phyloP scores from a whole-genome alignment of 92 coral and sea anemone genomes.

The Epizoanthus stellaris region DNA sequence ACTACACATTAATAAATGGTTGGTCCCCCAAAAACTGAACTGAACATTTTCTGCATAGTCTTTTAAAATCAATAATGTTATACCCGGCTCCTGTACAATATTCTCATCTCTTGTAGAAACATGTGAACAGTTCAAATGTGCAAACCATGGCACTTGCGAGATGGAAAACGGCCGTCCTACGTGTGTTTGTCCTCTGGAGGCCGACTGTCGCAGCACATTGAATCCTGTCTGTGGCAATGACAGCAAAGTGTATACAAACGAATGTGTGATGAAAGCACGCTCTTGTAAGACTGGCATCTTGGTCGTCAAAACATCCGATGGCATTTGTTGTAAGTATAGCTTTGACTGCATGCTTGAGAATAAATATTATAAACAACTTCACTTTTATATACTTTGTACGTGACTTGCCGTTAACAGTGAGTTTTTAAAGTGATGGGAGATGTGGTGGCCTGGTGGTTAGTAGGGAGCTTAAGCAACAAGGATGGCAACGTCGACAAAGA shows the following conservation, averaged over 20 bases:
- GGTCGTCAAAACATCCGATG: slow-evolving; percentile 68
- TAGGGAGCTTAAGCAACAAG: no score
- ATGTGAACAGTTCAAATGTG: slow-evolving; percentile 71
- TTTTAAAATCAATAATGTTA: no score
- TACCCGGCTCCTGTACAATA: neutral
- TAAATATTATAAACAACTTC: no score
- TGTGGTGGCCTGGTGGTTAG: no score
- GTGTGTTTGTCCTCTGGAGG: slow-evolving; percentile 81
- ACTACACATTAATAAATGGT: neutral
- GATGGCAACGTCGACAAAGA: no score
- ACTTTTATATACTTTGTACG: no score
- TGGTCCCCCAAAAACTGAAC: neutral
- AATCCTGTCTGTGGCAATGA: slow-evolving; percentile 89
- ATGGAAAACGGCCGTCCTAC: slow-evolving; percentile 49
- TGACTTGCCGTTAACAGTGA: no score
- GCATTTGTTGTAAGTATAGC: slow-evolving; percentile 79
- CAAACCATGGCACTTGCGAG: slow-evolving; percentile 67
- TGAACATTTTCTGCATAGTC: neutral
- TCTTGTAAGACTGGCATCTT: slow-evolving; percentile 65
- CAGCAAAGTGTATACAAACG: slow-evolving; percentile 60
- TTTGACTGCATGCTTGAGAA: no score
- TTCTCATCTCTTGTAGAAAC: slow-evolving; percentile 45
- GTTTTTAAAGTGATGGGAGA: no score
- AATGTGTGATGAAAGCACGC: slow-evolving; percentile 75
- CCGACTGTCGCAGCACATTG: slow-evolving; percentile 55